These are phyloP conservation scores for Osmoderma eremita DNA, from an alignment of 2,888 invertebrate species.

Conservation along the genomic window DNA sequence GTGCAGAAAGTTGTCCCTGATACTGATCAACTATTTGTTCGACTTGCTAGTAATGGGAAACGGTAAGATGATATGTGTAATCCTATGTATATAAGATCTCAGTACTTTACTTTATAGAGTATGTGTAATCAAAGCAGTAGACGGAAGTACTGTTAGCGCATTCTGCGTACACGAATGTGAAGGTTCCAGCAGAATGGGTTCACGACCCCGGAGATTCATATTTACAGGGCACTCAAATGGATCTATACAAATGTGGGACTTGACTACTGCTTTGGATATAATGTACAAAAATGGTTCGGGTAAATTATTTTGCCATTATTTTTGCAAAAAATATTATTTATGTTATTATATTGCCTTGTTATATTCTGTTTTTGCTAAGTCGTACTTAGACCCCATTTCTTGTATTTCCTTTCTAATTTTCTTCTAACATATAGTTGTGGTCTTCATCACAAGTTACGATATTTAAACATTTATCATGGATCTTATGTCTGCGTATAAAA, in stretches of 20 bases:
- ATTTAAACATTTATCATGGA: too few relatives aligned
- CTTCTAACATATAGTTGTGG: too few relatives aligned
- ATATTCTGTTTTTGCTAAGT: too few relatives aligned
- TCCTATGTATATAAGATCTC: too few relatives aligned
- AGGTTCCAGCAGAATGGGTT: constrained; percentile 92
- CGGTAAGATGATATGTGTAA: constrained; percentile 65
- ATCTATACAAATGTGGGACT: constrained; percentile 97
- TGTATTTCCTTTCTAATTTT: too few relatives aligned
- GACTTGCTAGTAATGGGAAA: constrained; percentile 95
- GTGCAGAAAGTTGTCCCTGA: constrained; percentile 98
- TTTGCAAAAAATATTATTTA: too few relatives aligned
- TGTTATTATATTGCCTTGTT: too few relatives aligned
- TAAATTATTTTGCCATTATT: constrained; percentile 46
- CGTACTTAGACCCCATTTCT: too few relatives aligned
- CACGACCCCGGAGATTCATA: constrained; percentile 85
- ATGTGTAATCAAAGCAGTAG: constrained; percentile 94
- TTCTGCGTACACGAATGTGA: constrained; percentile 98
- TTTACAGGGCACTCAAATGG: constrained; percentile 94
- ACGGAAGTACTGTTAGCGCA: constrained; percentile 91
- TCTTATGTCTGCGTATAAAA: too few relatives aligned
- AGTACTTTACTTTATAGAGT: constrained; percentile 69
- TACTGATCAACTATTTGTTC: constrained; percentile 92
- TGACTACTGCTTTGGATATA: constrained; percentile 92
- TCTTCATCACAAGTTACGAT: too few relatives aligned
- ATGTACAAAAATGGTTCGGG: constrained; percentile 67